phyloP scores from a whole-genome alignment of 2,888 invertebrate genomes.

The Byasa hedistus region DNA sequence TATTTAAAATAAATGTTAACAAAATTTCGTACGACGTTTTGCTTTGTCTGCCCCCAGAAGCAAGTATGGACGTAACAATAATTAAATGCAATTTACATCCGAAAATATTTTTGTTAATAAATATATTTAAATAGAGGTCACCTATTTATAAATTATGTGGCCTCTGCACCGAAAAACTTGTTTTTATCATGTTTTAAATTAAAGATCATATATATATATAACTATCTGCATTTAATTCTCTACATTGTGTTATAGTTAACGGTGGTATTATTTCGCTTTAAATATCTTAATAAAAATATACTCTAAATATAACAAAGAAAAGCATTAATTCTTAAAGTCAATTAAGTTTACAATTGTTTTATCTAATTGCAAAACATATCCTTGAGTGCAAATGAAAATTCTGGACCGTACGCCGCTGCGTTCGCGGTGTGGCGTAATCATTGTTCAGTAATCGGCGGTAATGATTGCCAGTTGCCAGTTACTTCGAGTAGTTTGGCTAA shows the following conservation, averaged over 20 bases:
- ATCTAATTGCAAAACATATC: conserved; percentile 22
- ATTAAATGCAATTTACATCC: neutral
- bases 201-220: no score
- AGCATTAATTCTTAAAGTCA: neutral
- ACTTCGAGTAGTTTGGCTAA: conserved; percentile 19
- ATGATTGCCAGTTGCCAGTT: conserved; percentile 2
- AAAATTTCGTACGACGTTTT: no score
- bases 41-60: no score
- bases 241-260: no score
- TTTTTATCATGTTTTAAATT: no score
- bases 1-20: no score
- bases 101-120: neutral
- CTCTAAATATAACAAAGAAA: neutral
- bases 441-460: conserved; percentile 25
- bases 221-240: no score
- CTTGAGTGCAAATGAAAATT: conserved; percentile 26
- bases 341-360: conserved; percentile 3
- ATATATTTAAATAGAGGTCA: neutral
- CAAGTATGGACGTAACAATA: neutral
- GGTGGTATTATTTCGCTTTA: no score
- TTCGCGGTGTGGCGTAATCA: conserved; percentile 24
- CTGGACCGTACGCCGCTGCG: conserved; percentile 18
- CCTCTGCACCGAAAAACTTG: no score
- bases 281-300: no score
- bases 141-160: neutral